Percentiles rank a stretch among this genome's conserved stretches.
Conservation (phyloP, 2,888 invertebrate species). For the Hypsopygia costalis region DNA sequence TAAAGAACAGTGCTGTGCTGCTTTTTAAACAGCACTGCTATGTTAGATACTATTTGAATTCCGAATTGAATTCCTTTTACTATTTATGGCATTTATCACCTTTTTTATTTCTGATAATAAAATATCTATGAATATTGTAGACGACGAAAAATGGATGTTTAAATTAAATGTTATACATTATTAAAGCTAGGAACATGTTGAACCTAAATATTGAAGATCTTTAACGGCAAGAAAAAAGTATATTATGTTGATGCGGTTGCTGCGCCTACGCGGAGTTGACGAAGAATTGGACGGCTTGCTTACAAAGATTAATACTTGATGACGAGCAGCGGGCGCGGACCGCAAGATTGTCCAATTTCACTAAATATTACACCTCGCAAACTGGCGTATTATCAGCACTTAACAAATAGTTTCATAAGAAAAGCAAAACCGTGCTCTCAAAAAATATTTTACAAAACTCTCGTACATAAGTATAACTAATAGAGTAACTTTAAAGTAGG, state of each 20-base stretch:
- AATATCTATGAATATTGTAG: too few species aligned
- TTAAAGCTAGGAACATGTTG: slow-evolving; percentile 56
- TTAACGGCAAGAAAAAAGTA: slow-evolving; percentile 15
- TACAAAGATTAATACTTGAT: slow-evolving; percentile 32
- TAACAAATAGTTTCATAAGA: slow-evolving; percentile 65
- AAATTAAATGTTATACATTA: slow-evolving; percentile 21
- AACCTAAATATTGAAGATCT: slow-evolving; percentile 23
- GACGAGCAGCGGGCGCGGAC: not conserved
- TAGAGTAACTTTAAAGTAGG: slow-evolving; percentile 54
- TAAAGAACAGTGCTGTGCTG: too few species aligned
- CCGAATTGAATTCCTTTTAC: too few species aligned
- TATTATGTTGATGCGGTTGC: slow-evolving; percentile 8
- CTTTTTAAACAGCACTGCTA: too few species aligned
- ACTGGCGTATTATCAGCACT: slow-evolving; percentile 43
- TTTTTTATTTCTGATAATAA: too few species aligned
- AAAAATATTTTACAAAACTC: slow-evolving; percentile 61
- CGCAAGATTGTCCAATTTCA: slow-evolving; percentile 1
- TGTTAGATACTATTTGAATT: too few species aligned
- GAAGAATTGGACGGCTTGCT: slow-evolving; percentile 61
- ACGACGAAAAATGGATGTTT: not conserved
- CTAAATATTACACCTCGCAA: slow-evolving; percentile 18
- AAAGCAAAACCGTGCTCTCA: slow-evolving; percentile 78
- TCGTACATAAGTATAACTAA: slow-evolving; percentile 54
- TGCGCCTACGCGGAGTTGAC: slow-evolving; percentile 15
- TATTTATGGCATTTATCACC: too few species aligned